Evolutionary conservation across 1,140 invertebrate species (phyloP).

Genomic region (Protaetia brevitarsis): DNA sequence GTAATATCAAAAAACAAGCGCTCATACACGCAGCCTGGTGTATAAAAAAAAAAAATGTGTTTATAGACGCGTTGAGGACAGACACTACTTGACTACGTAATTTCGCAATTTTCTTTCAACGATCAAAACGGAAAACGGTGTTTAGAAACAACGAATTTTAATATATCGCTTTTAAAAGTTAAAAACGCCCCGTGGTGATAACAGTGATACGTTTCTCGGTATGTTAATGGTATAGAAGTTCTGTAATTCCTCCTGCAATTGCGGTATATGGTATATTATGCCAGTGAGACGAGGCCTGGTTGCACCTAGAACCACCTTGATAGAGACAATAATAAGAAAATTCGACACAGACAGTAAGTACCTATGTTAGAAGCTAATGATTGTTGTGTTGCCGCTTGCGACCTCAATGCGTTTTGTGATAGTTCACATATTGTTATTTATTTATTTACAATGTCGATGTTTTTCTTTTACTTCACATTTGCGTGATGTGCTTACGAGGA

Average conservation of each 20-base stretch:
- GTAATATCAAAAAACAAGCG: slow-evolving; percentile 1
- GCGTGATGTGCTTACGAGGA: too few species aligned
- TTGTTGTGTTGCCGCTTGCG: slow-evolving; percentile 14
- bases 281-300: slow-evolving; percentile 77
- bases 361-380: too few species aligned
- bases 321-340: slow-evolving; percentile 81
- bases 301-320: slow-evolving; percentile 77
- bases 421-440: too few species aligned
- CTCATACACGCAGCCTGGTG: too few species aligned
- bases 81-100: too few species aligned
- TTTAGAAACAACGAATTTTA: neutral
- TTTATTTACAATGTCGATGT: too few species aligned
- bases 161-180: neutral
- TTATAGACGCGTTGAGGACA: too few species aligned
- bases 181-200: neutral
- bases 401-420: too few species aligned
- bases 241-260: neutral
- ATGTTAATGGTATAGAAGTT: slow-evolving; percentile 3
- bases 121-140: too few species aligned
- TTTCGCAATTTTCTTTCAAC: too few species aligned
- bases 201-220: neutral
- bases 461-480: too few species aligned
- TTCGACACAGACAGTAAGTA: slow-evolving; percentile 82
- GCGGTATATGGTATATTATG: slow-evolving; percentile 51
- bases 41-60: too few species aligned